Percentiles rank a stretch among this genome's conserved stretches.
Conservation (phyloP, 2,113 vertebrate species). For the Forbesichthys papilliferus region DNA sequence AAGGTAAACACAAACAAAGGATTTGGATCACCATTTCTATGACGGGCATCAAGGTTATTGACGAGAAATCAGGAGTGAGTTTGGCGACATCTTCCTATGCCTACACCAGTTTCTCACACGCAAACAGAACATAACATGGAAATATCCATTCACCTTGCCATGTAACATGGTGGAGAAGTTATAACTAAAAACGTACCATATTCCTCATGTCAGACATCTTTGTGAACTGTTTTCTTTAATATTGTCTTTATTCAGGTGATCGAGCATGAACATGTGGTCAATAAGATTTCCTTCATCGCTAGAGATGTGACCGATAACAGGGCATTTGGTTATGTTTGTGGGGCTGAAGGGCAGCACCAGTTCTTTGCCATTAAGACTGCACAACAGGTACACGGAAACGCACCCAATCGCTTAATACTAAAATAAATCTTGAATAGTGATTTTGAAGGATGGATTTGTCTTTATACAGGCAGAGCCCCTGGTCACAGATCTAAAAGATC, state of each 20-base stretch:
- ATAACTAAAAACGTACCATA: too few species aligned
- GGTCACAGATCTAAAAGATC: slow-evolving; percentile 93
- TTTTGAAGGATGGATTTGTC: not conserved
- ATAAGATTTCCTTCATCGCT: slow-evolving; percentile 97
- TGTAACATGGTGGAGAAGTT: too few species aligned
- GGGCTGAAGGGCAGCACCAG: slow-evolving; percentile 94
- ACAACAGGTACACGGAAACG: slow-evolving; percentile 81
- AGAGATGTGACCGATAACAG: slow-evolving; percentile 94
- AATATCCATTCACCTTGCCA: too few species aligned
- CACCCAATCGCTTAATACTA: not conserved
- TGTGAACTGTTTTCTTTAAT: too few species aligned
- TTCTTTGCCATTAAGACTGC: slow-evolving; percentile 97
- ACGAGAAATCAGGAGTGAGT: slow-evolving; percentile 96
- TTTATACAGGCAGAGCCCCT: slow-evolving; percentile 86
- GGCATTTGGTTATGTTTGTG: slow-evolving; percentile 95
- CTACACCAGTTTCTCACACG: too few species aligned
- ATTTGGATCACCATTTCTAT: slow-evolving; percentile 94
- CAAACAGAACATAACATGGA: too few species aligned
- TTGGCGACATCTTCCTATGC: not conserved
- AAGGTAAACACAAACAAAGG: slow-evolving; percentile 95
- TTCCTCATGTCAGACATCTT: too few species aligned
- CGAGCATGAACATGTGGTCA: slow-evolving; percentile 94
- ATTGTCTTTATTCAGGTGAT: slow-evolving; percentile 81
- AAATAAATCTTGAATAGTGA: too few species aligned
- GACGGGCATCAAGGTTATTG: slow-evolving; percentile 91